Evolutionary conservation across 2,113 vertebrate species (phyloP).

Genomic region (Sebastes schlegelii): DNA sequence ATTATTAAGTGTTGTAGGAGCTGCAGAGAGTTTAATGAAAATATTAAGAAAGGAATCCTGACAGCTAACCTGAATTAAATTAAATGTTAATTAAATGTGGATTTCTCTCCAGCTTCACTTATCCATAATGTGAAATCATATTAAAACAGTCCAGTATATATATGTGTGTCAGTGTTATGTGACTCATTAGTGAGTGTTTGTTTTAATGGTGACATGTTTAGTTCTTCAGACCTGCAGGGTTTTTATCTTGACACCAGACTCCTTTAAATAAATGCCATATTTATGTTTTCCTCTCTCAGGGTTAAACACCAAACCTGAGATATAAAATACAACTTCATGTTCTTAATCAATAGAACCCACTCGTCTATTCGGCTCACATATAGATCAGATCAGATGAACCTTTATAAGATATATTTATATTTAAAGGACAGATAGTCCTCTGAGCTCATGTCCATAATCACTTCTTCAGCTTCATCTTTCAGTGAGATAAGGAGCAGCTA

Average conservation of each 20-base stretch:
- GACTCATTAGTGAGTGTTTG: background rate
- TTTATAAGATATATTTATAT: no score
- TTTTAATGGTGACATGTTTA: fast-evolving
- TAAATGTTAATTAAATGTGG: background rate
- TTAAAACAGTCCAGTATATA: background rate
- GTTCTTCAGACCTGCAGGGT: no score
- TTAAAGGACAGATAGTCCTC: no score
- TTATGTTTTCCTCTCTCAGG: background rate
- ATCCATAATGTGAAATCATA: background rate
- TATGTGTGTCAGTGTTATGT: no score
- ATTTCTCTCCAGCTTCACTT: background rate
- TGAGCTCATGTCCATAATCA: no score
- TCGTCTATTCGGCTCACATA: background rate
- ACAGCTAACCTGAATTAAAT: no score
- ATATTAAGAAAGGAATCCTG: no score
- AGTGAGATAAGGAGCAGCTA: fast-evolving
- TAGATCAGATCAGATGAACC: background rate
- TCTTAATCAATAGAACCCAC: fast-evolving
- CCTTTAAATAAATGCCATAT: background rate
- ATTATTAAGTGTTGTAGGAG: no score
- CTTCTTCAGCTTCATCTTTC: background rate
- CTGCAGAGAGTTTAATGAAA: no score
- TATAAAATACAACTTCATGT: fast-evolving
- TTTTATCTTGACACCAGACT: background rate
- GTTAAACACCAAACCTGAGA: fast-evolving